Evolutionary conservation across 2,888 invertebrate species (phyloP), one percentile per base, ranked within the genome.

Genomic region (Sylvicola cinctus): DNA sequence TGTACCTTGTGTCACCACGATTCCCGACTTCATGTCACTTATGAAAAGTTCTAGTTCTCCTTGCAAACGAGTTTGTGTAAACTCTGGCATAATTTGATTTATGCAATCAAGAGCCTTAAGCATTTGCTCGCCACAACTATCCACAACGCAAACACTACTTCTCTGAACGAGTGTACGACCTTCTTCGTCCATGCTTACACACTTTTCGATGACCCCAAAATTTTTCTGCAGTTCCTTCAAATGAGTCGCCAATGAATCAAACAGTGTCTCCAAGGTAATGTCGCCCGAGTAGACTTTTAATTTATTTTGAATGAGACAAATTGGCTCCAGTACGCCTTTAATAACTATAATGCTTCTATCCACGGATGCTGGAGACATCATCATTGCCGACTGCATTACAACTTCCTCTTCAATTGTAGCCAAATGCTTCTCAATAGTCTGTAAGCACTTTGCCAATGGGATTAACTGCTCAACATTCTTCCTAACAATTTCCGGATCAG

Each of bases 341-440:
- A 75, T 63, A 17, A 74, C 68, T 49, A 70, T 72, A 39, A 74
- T 61, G 45, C 74, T 75, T 45, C 66, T 64, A 35, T 72, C 68
- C 0, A 72, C 72, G 3, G 74, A 67, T 16, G 70, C 65, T 8
- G 70, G 66, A 1, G 73, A 68, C 45, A 74, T 67, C 66, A 75
- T 72, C 39, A 70, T 55, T 32, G 68, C 65, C 7, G 74, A 70
- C 49, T 74, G 70, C 3, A 68, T 53, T 29, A 69, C 55, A 6
- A 75, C 65, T 51, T 75, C 73, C 42, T 67, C 63, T 51, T 74
- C 70, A 17, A 75, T 70, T 1, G 63, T 61, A 38, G 61, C 61
- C 36, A 76, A 51, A 41, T 69, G 65, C 38, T 65, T 66, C 38
- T 65, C 61, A 13, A 69, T 58, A 12, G 59, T 55, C 36, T 55